A percentile compares a stretch with the other conserved stretches of the same genome.
Conservation (phyloP, 2,888 invertebrate species). For the Pristionchus mayeri region DNA sequence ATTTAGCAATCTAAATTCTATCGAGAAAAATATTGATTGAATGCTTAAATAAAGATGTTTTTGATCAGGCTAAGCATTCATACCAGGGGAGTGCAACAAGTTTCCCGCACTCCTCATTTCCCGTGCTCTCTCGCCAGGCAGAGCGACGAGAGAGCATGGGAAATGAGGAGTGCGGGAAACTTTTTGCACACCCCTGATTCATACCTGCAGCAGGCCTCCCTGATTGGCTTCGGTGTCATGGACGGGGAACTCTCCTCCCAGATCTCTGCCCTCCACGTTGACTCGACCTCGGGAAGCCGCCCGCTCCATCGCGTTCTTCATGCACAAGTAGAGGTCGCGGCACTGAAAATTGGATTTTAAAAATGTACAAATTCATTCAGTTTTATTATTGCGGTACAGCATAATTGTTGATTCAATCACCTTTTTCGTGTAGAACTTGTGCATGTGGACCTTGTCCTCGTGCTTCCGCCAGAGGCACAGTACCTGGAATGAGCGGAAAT, state of each 20-base stretch:
- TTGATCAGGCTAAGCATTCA: too few species aligned
- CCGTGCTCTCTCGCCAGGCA: too few species aligned
- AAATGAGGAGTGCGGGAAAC: too few species aligned
- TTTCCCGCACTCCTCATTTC: too few species aligned
- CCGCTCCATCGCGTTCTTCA: slow-evolving; percentile 97
- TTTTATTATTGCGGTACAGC: slow-evolving; percentile 17
- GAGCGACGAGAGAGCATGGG: too few species aligned
- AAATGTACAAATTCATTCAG: too few species aligned
- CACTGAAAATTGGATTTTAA: slow-evolving; percentile 85
- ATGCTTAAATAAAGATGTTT: too few species aligned
- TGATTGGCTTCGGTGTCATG: slow-evolving; percentile 97
- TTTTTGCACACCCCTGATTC: background rate
- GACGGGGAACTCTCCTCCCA: slow-evolving; percentile 94
- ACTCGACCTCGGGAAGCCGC: slow-evolving; percentile 83
- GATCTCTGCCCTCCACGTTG: slow-evolving; percentile 78
- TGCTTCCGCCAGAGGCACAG: slow-evolving; percentile 96
- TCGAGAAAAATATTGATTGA: too few species aligned
- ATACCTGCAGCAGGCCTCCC: slow-evolving; percentile 87
- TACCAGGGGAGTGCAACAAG: too few species aligned
- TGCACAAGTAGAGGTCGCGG: slow-evolving; percentile 96
- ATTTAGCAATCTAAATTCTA: too few species aligned
- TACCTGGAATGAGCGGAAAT: slow-evolving; percentile 81
- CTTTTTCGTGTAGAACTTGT: slow-evolving; percentile 99
- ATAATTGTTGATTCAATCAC: slow-evolving; percentile 79
- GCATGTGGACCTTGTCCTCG: slow-evolving; percentile 87